Evolutionary conservation across 2,113 vertebrate genomes (phyloP).

Genomic region (Emydura subglobosa): DNA sequence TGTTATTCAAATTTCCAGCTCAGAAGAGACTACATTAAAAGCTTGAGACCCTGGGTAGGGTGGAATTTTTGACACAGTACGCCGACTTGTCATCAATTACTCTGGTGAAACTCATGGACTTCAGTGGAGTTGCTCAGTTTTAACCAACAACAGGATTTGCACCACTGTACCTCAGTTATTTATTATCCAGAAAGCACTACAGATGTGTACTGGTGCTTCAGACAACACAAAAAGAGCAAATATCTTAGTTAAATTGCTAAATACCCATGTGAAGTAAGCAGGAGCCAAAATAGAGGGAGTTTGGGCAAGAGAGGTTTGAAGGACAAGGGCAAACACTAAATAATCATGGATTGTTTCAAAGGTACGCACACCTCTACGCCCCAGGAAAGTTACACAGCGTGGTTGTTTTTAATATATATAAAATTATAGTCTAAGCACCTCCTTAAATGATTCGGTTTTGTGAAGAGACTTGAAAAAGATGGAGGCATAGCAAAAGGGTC

Average conservation of each 20-base stretch:
- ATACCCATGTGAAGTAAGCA: neutral
- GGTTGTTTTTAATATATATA: neutral
- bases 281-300: neutral
- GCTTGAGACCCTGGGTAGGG: neutral
- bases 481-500: neutral
- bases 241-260: neutral
- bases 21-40: neutral
- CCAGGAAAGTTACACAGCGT: neutral
- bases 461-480: neutral
- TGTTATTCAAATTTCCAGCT: neutral
- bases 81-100: neutral
- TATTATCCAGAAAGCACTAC: neutral
- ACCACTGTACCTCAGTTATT: neutral
- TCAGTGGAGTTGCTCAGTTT: neutral
- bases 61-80: neutral
- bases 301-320: neutral
- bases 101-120: neutral
- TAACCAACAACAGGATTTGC: neutral
- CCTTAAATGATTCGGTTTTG: neutral
- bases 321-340: neutral
- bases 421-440: neutral
- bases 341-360: neutral
- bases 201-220: neutral
- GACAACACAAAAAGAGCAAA: neutral
- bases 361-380: neutral